Base-by-base conservation (phyloP, 2,797 vertebrate genomes). In the Fistularia commersonii region DNA sequence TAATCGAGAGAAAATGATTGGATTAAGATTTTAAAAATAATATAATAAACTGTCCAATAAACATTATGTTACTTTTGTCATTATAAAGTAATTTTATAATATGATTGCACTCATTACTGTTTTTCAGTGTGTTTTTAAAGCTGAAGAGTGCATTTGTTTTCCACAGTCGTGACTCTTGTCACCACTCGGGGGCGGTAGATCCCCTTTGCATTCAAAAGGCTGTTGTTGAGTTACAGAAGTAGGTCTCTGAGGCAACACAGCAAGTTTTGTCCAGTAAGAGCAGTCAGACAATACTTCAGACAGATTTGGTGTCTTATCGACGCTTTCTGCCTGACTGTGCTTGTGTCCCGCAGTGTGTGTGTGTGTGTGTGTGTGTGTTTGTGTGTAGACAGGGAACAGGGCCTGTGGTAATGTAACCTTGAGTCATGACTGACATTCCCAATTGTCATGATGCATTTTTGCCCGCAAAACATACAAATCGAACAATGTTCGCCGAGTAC, bases 181-280 rank as follows among this genome's bases (percentile, higher is more conserved):
- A 3, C 77, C 85, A 84, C 75, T 67, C 77, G 85, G 61, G 61
- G 79, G 80, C 13, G 82, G 58, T 12, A 4, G 1, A 34, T 3
- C 31, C 48, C 11, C 41, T 23, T 11, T 31, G 8, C 8, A 8
- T 7, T 10, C 12, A 3, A 1, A 1, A 10, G 36, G 54, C 8
- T 42, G 48, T 38, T 64, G 23, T 23, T 23, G 23, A 23, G 23
- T 4, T 48, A 41, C 42, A 61, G 39, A 15, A 32, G 45, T 58
- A 40, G 11, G 10, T 55, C 47, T 41, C 6, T 6, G 31, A 11
- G 35, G 31, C 56, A 64, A 53, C 14, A 10, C 42, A 45, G 39
- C 23, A 64, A 46, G 64, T 65, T 65, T 33, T 51, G 8, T 49
- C 38, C 40, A 43, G 32, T 48, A 0, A 15, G 41, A n/a, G 10